Evolutionary conservation across 2,797 vertebrate species (phyloP).

Genomic region (Cyprinodon diabolis): DNA sequence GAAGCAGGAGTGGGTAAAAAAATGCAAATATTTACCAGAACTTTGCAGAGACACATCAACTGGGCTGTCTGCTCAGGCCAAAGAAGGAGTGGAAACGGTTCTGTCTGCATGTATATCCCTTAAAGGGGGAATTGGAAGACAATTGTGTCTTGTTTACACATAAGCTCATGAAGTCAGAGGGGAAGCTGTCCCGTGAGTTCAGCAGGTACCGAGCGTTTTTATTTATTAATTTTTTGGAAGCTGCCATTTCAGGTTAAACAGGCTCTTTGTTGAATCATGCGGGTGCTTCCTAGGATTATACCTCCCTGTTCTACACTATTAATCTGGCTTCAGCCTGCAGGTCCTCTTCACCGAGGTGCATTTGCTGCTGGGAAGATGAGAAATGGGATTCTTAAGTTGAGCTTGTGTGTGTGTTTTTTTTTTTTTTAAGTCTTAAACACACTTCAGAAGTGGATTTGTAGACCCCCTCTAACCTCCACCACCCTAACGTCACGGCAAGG

Average conservation of each 20-base stretch:
- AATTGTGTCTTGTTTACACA: constrained; percentile 74
- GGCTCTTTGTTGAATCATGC: constrained; percentile 55
- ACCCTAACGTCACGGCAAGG: constrained; percentile 18
- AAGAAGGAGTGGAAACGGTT: constrained; percentile 77
- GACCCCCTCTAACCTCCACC: constrained; percentile 11
- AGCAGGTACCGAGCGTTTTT: constrained; percentile 43
- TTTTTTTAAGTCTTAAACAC: constrained; percentile 41
- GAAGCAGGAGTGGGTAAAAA: constrained; percentile 52
- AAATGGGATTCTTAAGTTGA: constrained; percentile 37
- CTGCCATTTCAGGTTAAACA: constrained; percentile 76
- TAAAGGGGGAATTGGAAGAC: constrained; percentile 52
- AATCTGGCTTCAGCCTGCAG: constrained; percentile 44
- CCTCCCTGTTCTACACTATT: constrained; percentile 27
- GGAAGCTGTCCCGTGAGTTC: constrained; percentile 43
- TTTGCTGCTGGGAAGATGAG: constrained; percentile 19
- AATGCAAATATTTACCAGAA: constrained; percentile 79
- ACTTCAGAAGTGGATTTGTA: constrained; percentile 71
- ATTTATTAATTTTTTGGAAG: constrained; percentile 1
- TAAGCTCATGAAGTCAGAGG: constrained; percentile 42
- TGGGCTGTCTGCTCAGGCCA: constrained; percentile 52
- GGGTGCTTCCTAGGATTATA: constrained; percentile 45
- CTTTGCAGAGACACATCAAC: constrained; percentile 52
- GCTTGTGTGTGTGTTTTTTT: constrained; percentile 42
- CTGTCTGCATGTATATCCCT: constrained; percentile 55
- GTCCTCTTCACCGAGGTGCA: constrained; percentile 22